Base-by-base conservation (phyloP, 1,140 invertebrate genomes). In the Chelonus insularis region DNA sequence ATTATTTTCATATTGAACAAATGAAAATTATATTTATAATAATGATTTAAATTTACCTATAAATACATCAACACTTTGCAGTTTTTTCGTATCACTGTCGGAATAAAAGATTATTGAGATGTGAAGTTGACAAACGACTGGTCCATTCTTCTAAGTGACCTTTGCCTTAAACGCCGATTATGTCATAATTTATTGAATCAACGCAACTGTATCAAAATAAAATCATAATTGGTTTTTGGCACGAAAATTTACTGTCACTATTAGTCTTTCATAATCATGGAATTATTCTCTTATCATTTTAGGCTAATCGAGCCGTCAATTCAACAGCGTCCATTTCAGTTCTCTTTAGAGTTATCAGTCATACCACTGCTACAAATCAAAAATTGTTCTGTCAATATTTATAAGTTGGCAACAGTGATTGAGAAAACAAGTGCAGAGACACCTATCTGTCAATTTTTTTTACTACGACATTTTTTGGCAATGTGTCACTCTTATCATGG, bases 281-380 rank as follows among this genome's bases (percentile, higher is more conserved):
- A 37, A 23, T 51, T 36, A 36, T 34, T 9, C 14, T 11, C 11
- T 41, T 29, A 29, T 29, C 25, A 29, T 29, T 3, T 29, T 29
- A 29, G 25, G 25, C 25, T 7, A 29, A 29, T 36, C n/a, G 11
- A 56, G 43, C 39, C 23, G 45, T 39, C 45, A 57, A 34, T 14
- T 62, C 45, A 43, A 43, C 20, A 34, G 60, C 57, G 55, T 57
- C 60, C 60, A 62, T 62, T 62, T 57, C 55, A 50, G 43, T 12
- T 29, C 23, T 58, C 45, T 39, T 23, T n/a, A 41, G n/a, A 34
- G 3, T 29, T 29, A 29, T 51, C 23, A 1, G 11, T n/a, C 23
- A 51, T 51, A n/a, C 5, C 11, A 3, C 14, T 36, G 29, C 14
- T 47, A 6, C 20, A 23, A 29, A n/a, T n/a, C n/a, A n/a, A n/a